Evolutionary conservation across 2,797 vertebrate genomes (phyloP).

Genomic region (Sebastes diaconus): DNA sequence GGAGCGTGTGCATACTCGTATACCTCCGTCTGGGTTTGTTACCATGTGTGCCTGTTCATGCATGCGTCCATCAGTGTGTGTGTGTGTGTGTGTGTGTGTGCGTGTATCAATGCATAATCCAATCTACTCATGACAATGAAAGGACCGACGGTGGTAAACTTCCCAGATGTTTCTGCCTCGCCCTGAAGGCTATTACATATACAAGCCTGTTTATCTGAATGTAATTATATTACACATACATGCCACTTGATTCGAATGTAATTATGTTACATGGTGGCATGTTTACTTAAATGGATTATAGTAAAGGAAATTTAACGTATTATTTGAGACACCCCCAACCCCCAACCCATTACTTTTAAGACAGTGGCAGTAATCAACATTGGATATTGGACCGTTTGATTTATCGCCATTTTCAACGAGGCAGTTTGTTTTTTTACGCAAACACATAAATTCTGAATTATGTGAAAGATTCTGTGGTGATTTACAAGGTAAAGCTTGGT

Average conservation of each 20-base stretch:
- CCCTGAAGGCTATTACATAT: conserved; percentile 59
- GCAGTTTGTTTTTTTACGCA: background rate
- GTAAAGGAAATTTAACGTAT: conserved; percentile 48
- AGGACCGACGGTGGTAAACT: conserved; percentile 59
- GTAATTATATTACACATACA: conserved; percentile 71
- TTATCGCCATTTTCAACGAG: conserved; percentile 1
- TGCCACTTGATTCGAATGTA: conserved; percentile 63
- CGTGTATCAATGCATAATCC: conserved; percentile 53
- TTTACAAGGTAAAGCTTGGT: background rate
- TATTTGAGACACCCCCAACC: conserved; percentile 4
- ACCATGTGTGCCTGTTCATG: conserved; percentile 28
- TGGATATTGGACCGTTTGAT: conserved; percentile 12
- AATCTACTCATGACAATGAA: conserved; percentile 63
- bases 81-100: background rate
- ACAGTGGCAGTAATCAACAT: conserved; percentile 10
- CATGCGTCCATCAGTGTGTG: background rate
- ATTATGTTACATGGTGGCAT: conserved; percentile 57
- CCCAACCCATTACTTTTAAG: conserved; percentile 1
- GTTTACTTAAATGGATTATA: conserved; percentile 62
- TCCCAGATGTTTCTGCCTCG: conserved; percentile 62
- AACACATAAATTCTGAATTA: conserved; percentile 12
- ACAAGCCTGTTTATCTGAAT: conserved; percentile 67
- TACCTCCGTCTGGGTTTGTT: conserved; percentile 32
- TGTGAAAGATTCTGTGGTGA: conserved; percentile 19
- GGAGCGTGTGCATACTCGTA: conserved; percentile 27